A percentile compares a stretch with the other conserved stretches of the same genome.
Conservation (phyloP, 2,888 invertebrate species). For the Pollenia angustigena region DNA sequence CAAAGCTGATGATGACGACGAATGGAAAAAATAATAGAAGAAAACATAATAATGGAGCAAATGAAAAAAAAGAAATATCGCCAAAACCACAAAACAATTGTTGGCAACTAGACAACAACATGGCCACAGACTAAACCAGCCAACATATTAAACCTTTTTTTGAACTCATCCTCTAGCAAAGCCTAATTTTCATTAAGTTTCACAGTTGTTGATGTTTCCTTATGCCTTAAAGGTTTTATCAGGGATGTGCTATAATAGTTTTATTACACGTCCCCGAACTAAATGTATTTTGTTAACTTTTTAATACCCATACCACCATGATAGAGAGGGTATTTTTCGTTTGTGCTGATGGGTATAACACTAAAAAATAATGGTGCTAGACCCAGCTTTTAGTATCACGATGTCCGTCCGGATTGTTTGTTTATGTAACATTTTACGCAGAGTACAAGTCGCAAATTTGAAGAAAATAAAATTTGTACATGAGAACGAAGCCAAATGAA, state of each 20-base stretch:
- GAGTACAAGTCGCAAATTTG: no score
- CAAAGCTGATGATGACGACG: slow-evolving; percentile 29
- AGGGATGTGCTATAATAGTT: slow-evolving; percentile 55
- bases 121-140: slow-evolving; percentile 65
- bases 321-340: no score
- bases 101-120: slow-evolving; percentile 72
- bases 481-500: no score
- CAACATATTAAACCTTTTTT: slow-evolving; percentile 49
- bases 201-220: neutral
- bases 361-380: neutral
- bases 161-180: neutral
- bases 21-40: slow-evolving; percentile 10
- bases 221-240: slow-evolving; percentile 34
- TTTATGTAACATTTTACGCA: no score
- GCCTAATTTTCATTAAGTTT: neutral
- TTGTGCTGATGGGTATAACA: no score
- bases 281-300: neutral
- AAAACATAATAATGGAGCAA: slow-evolving; percentile 21
- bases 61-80: slow-evolving; percentile 20
- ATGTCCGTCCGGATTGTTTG: no score
- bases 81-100: slow-evolving; percentile 69
- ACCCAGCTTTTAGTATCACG: no score
- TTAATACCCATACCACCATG: neutral
- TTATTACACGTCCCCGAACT: neutral
- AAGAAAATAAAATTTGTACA: no score